phyloP scores from a whole-genome alignment of 2,888 invertebrate species.

The Neocrepidodera transversa region DNA sequence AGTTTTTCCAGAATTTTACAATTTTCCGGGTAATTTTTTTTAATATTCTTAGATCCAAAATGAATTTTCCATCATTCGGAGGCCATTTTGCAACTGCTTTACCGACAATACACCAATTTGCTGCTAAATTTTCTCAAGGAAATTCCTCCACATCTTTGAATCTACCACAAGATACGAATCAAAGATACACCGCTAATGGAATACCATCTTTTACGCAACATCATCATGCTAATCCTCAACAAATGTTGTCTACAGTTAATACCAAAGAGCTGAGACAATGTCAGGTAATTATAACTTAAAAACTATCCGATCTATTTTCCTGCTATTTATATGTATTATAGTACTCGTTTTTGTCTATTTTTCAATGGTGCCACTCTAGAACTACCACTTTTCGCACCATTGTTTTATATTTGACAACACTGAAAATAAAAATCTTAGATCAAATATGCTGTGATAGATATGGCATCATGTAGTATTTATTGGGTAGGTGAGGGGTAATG shows the following conservation, averaged over 20 bases:
- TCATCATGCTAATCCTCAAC: conserved; percentile 54
- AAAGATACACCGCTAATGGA: conserved; percentile 58
- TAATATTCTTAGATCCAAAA: conserved; percentile 58
- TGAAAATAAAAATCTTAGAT: too few relatives aligned
- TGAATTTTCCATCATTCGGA: conserved; percentile 89
- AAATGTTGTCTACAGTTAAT: conserved; percentile 51
- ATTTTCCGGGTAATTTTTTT: too few relatives aligned
- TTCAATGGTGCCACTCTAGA: too few relatives aligned
- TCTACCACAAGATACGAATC: conserved; percentile 47
- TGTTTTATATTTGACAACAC: too few relatives aligned
- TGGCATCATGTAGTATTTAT: too few relatives aligned
- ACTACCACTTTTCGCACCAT: too few relatives aligned
- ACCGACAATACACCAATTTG: conserved; percentile 84
- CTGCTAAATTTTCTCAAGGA: conserved; percentile 72
- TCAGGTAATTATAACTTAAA: too few relatives aligned
- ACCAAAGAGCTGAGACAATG: conserved; percentile 47
- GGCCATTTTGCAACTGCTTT: conserved; percentile 79
- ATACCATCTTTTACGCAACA: conserved; percentile 63
- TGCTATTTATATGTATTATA: too few relatives aligned
- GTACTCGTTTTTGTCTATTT: neutral
- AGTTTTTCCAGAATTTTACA: too few relatives aligned
- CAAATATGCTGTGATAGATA: too few relatives aligned
- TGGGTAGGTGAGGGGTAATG: too few relatives aligned
- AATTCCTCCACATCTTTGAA: conserved; percentile 42
- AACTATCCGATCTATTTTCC: too few relatives aligned